Conservation (phyloP, 2,888 invertebrate genomes). For the Mimachlamys varia region DNA sequence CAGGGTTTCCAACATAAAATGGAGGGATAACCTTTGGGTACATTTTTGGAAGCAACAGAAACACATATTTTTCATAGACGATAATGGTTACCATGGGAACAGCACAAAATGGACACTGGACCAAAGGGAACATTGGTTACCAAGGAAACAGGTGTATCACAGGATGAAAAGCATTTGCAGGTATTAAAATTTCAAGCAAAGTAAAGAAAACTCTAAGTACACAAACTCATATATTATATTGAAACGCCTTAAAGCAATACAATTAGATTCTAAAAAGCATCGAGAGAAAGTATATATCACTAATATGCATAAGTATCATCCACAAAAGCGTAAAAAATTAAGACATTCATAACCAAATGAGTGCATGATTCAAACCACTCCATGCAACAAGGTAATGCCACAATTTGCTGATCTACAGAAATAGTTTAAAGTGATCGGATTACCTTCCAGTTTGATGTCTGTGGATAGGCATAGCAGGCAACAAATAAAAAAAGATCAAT, state of each 20-base stretch:
- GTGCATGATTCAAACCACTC: not conserved
- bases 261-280: not conserved
- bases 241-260: not conserved
- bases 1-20: too few species aligned
- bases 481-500: not conserved
- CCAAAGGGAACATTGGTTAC: not conserved
- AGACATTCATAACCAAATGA: not conserved
- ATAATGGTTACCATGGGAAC: not conserved
- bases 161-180: not conserved
- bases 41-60: too few species aligned
- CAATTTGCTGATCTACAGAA: not conserved
- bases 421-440: constrained; percentile 41
- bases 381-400: not conserved
- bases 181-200: constrained; percentile 24
- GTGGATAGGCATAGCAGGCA: constrained; percentile 50
- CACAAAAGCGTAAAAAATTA: not conserved
- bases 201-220: not conserved
- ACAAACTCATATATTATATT: not conserved
- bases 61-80: too few species aligned
- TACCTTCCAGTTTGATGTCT: constrained; percentile 74
- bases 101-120: not conserved
- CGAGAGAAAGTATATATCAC: not conserved
- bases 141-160: not conserved
- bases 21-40: too few species aligned
- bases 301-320: not conserved